These are phyloP conservation scores for Cryptoblepharus egeriae DNA, from an alignment of 2,797 vertebrate species.

Conservation along the genomic window DNA sequence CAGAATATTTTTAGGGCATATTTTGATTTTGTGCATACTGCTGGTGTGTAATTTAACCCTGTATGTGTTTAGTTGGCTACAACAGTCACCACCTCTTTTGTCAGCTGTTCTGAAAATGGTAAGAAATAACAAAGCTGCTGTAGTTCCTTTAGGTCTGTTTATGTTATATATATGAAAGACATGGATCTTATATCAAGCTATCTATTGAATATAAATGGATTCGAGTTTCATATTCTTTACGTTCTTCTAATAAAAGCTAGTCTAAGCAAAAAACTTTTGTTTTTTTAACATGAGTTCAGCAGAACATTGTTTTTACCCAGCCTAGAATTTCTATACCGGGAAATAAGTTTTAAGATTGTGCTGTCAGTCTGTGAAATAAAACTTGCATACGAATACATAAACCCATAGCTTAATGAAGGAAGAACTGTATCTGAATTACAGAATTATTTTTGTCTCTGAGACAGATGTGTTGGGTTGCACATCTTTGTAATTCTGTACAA, in stretches of 20 bases:
- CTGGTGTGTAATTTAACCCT: background rate
- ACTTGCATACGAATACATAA: background rate
- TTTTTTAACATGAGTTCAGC: too few relatives aligned
- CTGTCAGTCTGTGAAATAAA: background rate
- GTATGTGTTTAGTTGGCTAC: background rate
- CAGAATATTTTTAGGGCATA: background rate
- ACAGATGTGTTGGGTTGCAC: background rate
- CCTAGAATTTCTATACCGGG: background rate
- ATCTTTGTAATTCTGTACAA: background rate
- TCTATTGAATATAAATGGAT: background rate
- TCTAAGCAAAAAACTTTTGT: background rate
- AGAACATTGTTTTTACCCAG: background rate
- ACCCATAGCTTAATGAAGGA: background rate
- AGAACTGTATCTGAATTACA: background rate
- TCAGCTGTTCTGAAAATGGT: background rate
- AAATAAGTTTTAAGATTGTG: background rate
- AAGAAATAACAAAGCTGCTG: background rate
- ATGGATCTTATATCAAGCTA: background rate
- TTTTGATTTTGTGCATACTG: too few relatives aligned
- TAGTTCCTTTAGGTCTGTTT: too few relatives aligned
- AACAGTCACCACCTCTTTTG: background rate
- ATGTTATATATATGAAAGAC: background rate
- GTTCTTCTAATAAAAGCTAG: background rate
- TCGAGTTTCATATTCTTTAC: background rate
- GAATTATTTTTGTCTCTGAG: background rate